Percentiles rank a stretch among this genome's conserved stretches.
These are phyloP conservation scores for Pristis pectinata DNA, from an alignment of 2,797 vertebrate species.

Conservation along the genomic window DNA sequence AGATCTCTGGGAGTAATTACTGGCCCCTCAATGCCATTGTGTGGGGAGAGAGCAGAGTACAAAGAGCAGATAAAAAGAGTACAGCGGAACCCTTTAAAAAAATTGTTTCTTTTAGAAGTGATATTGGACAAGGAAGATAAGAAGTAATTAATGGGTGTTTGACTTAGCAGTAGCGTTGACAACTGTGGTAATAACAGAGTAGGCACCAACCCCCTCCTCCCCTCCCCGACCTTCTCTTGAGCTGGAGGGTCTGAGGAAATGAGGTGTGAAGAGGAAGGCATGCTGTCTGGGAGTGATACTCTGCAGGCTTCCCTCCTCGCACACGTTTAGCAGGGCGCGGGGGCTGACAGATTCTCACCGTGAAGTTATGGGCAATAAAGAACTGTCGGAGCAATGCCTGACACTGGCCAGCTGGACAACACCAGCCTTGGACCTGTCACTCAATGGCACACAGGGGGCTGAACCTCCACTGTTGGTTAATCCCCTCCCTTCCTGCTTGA, in stretches of 20 bases:
- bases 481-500: conserved; percentile 2
- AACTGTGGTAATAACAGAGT: neutral
- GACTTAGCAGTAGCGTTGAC: conserved; percentile 24
- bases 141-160: conserved; percentile 13
- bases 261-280: conserved; percentile 22
- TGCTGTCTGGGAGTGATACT: conserved; percentile 6
- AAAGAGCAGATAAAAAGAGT: neutral
- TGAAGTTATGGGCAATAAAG: neutral
- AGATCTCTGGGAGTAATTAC: neutral
- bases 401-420: conserved; percentile 12
- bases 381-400: neutral
- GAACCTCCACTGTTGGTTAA: neutral
- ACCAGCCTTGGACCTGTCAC: conserved; percentile 2
- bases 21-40: neutral
- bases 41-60: no score
- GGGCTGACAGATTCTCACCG: neutral
- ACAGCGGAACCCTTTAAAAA: neutral
- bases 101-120: neutral
- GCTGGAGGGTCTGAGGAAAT: conserved; percentile 33
- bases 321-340: conserved; percentile 16
- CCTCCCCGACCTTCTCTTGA: neutral
- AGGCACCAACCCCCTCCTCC: no score
- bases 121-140: neutral
- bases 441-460: neutral
- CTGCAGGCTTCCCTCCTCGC: neutral